phyloP scores from a whole-genome alignment of 2,113 vertebrate genomes.

The Athene cunicularia region DNA sequence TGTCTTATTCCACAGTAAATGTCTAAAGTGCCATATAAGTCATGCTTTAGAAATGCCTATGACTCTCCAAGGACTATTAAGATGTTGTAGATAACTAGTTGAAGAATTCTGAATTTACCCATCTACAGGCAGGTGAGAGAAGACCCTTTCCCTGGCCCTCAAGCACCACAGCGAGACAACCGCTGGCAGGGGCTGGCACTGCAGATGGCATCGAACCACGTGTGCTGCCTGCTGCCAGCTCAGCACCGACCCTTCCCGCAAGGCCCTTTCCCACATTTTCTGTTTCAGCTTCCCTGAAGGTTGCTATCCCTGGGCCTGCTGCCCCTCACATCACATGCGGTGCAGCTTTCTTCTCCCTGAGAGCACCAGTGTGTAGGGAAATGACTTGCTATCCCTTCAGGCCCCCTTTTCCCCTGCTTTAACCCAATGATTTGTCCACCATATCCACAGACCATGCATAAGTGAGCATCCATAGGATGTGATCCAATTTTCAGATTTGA shows the following conservation, averaged over 20 bases:
- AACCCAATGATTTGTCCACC: background rate
- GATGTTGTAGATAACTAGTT: background rate
- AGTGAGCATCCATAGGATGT: background rate
- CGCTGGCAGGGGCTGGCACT: accelerated
- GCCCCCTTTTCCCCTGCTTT: background rate
- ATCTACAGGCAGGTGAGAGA: background rate
- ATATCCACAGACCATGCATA: accelerated
- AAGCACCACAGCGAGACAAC: accelerated
- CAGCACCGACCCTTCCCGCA: background rate
- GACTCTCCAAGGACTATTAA: background rate
- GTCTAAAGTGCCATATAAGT: background rate
- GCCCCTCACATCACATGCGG: background rate
- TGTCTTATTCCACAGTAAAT: slow-evolving; percentile 28
- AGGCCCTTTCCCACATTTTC: background rate
- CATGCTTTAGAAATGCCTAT: background rate
- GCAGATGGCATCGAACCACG: accelerated
- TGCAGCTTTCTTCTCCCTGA: background rate
- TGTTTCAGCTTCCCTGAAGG: too few relatives aligned
- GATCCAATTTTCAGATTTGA: background rate
- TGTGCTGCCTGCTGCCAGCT: background rate
- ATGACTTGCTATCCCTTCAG: background rate
- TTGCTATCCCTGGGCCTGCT: background rate
- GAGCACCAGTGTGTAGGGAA: background rate
- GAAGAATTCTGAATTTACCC: background rate
- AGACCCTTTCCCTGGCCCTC: background rate